Base-by-base conservation (phyloP, 2,113 vertebrate species). In the Coptodon bakossiorum region DNA sequence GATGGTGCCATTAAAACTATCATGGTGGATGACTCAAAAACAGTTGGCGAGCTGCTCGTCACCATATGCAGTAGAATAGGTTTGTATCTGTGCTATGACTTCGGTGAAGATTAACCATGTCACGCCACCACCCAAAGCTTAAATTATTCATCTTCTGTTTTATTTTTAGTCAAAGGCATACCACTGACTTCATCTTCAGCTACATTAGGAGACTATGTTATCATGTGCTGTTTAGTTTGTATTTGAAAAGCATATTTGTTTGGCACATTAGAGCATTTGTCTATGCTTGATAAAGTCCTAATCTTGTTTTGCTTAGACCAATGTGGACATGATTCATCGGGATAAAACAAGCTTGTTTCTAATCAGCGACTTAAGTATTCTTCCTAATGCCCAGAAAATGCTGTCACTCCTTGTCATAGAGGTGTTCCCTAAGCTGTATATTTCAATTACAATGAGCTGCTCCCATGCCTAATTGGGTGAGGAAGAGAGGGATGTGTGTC, bases 11-110 rank as follows among this genome's bases (percentile, higher is more conserved):
- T 99, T 78, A 99, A 99, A 95, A 99, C 98, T 3, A 98, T 99
- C 82, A 99, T 99, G 98, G 98, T 99, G 94, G 98, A 99, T 11
- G 99, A 99, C 93, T 99, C 99, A 2, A 99, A 99, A 96, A 99
- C 98, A 0, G 98, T 99, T 0, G 99, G 99, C 8, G 99, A 99
- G 95, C 96, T 99, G 71, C 96, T 99, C 43, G 98, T 99, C 79
- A 99, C 99, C 34, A 99, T 99, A 88, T 99, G 98, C 96, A 99
- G 98, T 90, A 96, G 99, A 90, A 99, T 99, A 96, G 99, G 99
- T 98, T 84, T 56, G 94, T 81, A 10, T 82, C 56, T 80, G 50
- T 40, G 48, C 45, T 24, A 45, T 10, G 8, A 56, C 8, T 31
- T 73, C 1, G 24, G 27, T 82, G 61, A 76, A 82, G 68, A 68